Evolutionary conservation across 2,797 vertebrate genomes (phyloP), one percentile per base, ranked within the genome.

Genomic region (Sebastes matsubarae): DNA sequence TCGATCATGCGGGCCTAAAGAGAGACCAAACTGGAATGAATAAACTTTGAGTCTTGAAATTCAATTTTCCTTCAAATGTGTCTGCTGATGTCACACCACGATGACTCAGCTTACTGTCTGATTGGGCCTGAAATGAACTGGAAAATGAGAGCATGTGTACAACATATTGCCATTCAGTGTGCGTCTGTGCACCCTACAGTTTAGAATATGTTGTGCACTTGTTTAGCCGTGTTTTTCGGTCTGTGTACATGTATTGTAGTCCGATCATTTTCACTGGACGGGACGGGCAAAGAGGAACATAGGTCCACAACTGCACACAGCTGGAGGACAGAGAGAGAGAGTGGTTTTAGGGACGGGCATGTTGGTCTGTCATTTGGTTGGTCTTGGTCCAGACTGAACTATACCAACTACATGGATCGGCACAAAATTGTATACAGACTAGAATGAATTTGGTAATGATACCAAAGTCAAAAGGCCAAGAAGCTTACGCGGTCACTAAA

Each of bases 41-140:
- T 29, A 1, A 58, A 8, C 55, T 57, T 58, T 58, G 13, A 58
- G 24, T 59, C 57, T 29, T 29, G 57, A 29, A 59, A 59, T 29
- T 59, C 2, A 27, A 59, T 59, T 59, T 59, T 46, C 25, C 25
- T 58, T 58, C 7, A 16, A 27, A 27, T 27, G 14, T 58, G 57
- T 27, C 22, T 59, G 13, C 57, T 59, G 24, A 59, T 27, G 24
- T 58, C 38, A 0, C 38, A 25, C 22, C 22, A 14, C 55, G 13
- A 57, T 57, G 42, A 46, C 42, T 46, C 42, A 0, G 22, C 14
- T 75, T 30, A n/a, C 9, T 60, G 32, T 87, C 81, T 79, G 83
- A 78, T 68, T 76, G 34, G 77, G 80, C 59, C 66, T 75, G 36
- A 83, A 80, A 83, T 82, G 11, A 80, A 70, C 73, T 77, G 70